These are phyloP conservation scores for Pogonus chalceus DNA, from an alignment of 1,140 invertebrate genomes.

Conservation along the genomic window DNA sequence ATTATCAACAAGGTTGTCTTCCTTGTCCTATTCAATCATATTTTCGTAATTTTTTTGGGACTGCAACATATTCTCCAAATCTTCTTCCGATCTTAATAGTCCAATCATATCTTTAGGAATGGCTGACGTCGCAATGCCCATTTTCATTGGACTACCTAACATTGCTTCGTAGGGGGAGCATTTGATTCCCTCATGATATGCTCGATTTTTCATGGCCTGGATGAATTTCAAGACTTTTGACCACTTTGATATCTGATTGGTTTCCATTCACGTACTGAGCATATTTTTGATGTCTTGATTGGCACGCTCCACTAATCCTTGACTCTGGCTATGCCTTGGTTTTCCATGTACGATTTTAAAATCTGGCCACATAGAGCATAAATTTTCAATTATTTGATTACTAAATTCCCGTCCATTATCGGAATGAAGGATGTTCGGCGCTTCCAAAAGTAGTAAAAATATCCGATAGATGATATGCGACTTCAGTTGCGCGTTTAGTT, in stretches of 20 bases:
- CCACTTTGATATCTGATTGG: slow-evolving; percentile 24
- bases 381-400: slow-evolving; percentile 25
- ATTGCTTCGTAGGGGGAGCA: slow-evolving; percentile 25
- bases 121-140: background rate
- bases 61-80: background rate
- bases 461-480: slow-evolving; percentile 36
- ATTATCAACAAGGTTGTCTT: too few species aligned
- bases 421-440: slow-evolving; percentile 27
- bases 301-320: slow-evolving; percentile 25
- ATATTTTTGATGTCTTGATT: slow-evolving; percentile 35
- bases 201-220: slow-evolving; percentile 29
- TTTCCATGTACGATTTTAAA: slow-evolving; percentile 33
- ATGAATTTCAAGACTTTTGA: slow-evolving; percentile 26
- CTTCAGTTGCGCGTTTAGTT: slow-evolving; percentile 35
- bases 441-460: slow-evolving; percentile 31
- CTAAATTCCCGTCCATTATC: slow-evolving; percentile 31
- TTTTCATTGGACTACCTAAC: slow-evolving; percentile 16
- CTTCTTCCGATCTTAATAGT: background rate
- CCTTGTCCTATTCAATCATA: slow-evolving; percentile 10
- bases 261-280: slow-evolving; percentile 26
- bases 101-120: background rate
- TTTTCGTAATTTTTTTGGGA: slow-evolving; percentile 8
- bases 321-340: slow-evolving; percentile 24
- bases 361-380: slow-evolving; percentile 32
- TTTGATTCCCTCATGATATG: slow-evolving; percentile 23